Conservation (phyloP, 2,797 vertebrate genomes). For the Sternarchorhynchus goeldii region DNA sequence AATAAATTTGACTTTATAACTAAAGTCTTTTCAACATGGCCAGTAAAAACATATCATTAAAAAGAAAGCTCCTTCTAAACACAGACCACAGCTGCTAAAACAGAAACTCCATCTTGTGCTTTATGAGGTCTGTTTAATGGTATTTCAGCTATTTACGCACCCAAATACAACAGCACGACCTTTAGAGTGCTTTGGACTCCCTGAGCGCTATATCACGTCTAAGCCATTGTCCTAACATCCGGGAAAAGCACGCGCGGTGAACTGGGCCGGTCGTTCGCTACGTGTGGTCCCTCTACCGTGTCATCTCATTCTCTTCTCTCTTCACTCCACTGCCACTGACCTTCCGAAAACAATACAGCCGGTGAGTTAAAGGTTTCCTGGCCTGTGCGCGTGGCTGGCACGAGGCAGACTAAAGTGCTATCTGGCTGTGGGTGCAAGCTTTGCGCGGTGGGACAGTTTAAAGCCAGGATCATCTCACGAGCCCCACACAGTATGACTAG, state of each 20-base stretch:
- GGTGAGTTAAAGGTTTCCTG: constrained; percentile 74
- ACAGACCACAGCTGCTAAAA: background rate
- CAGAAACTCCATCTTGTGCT: background rate
- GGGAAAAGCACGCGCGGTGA: constrained; percentile 61
- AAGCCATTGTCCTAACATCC: constrained; percentile 33
- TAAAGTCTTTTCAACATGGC: background rate
- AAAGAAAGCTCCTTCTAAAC: background rate
- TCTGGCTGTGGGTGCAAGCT: constrained; percentile 49
- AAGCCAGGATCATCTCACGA: constrained; percentile 20
- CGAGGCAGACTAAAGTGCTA: constrained; percentile 22
- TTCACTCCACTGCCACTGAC: constrained; percentile 70
- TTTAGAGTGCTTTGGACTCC: constrained; percentile 42
- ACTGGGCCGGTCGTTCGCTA: constrained; percentile 66
- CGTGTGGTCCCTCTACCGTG: constrained; percentile 67
- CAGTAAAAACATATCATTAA: constrained; percentile 2
- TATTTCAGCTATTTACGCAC: constrained; percentile 7
- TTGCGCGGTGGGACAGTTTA: constrained; percentile 9
- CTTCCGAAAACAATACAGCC: constrained; percentile 76
- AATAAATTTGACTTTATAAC: background rate
- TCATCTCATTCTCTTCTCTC: constrained; percentile 75
- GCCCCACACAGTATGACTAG: constrained; percentile 1
- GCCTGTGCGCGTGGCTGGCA: constrained; percentile 65
- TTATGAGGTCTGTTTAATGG: constrained; percentile 26
- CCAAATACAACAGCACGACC: constrained; percentile 16
- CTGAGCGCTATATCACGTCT: constrained; percentile 43